These are phyloP conservation scores for Teleiodes luculella DNA, from an alignment of 2,888 invertebrate genomes.

Conservation along the genomic window DNA sequence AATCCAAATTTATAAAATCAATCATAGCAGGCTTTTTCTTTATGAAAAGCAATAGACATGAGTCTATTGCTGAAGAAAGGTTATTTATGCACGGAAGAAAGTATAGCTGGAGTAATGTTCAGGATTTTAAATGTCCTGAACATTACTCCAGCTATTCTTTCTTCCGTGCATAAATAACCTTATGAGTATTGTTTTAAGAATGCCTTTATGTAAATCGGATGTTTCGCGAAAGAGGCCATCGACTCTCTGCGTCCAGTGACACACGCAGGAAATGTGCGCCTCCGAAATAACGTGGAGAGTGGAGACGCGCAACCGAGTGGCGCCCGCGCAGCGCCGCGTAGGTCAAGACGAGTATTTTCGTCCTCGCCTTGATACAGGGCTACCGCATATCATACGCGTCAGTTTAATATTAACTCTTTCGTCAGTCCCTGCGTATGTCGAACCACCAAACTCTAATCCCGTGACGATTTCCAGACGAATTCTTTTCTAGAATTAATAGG, in stretches of 20 bases:
- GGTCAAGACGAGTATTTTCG: slow-evolving; percentile 73
- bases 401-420: slow-evolving; percentile 71
- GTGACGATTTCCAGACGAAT: slow-evolving; percentile 28
- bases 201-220: background rate
- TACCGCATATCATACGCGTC: slow-evolving; percentile 64
- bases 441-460: slow-evolving; percentile 25
- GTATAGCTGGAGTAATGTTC: too few species aligned
- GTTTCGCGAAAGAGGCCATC: slow-evolving; percentile 40
- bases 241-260: slow-evolving; percentile 35
- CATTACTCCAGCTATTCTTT: too few species aligned
- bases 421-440: slow-evolving; percentile 52
- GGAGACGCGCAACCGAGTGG: slow-evolving; percentile 36
- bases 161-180: slow-evolving; percentile 1
- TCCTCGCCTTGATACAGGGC: slow-evolving; percentile 76
- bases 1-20: too few species aligned
- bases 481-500: slow-evolving; percentile 7
- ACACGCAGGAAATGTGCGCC: slow-evolving; percentile 42
- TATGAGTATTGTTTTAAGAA: slow-evolving; percentile 7
- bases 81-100: background rate
- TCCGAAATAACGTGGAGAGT: slow-evolving; percentile 54
- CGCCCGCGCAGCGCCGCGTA: slow-evolving; percentile 50
- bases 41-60: too few species aligned
- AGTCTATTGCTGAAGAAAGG: too few species aligned
- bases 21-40: too few species aligned
- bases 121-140: too few species aligned